phyloP scores from a whole-genome alignment of 2,797 vertebrate species.

The Xenops minutus region DNA sequence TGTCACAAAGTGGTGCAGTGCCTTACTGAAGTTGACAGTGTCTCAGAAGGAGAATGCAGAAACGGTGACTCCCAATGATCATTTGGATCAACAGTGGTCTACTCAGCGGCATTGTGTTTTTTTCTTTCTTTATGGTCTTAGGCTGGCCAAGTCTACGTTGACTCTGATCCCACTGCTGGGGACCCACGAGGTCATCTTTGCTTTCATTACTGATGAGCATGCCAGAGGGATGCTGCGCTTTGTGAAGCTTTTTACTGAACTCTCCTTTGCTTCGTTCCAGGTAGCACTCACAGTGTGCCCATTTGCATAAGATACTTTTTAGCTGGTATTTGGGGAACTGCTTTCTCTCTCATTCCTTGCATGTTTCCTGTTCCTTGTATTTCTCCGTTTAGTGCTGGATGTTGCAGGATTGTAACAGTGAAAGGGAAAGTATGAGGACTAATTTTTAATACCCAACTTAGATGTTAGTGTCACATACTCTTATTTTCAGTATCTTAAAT shows the following conservation, averaged over 20 bases:
- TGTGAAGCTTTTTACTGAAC: constrained; percentile 91
- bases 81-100: neutral
- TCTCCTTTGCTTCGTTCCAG: constrained; percentile 98
- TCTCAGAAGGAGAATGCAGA: neutral
- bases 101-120: neutral
- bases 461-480: neutral
- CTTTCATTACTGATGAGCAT: constrained; percentile 93
- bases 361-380: neutral
- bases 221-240: constrained; percentile 90
- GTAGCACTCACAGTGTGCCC: constrained; percentile 60
- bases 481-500: neutral
- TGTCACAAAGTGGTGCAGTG: rapidly evolving
- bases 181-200: constrained; percentile 97
- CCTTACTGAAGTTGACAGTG: neutral
- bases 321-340: neutral
- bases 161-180: constrained; percentile 94
- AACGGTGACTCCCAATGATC: neutral
- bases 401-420: neutral
- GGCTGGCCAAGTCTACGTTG: constrained; percentile 93
- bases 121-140: constrained; percentile 54
- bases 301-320: neutral
- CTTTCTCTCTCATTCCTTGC: neutral
- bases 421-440: neutral
- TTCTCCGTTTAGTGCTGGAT: neutral
- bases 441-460: neutral